Evolutionary conservation across 2,797 vertebrate species (phyloP), one percentile per base, ranked within the genome.

Genomic region (Myioborus miniatus): DNA sequence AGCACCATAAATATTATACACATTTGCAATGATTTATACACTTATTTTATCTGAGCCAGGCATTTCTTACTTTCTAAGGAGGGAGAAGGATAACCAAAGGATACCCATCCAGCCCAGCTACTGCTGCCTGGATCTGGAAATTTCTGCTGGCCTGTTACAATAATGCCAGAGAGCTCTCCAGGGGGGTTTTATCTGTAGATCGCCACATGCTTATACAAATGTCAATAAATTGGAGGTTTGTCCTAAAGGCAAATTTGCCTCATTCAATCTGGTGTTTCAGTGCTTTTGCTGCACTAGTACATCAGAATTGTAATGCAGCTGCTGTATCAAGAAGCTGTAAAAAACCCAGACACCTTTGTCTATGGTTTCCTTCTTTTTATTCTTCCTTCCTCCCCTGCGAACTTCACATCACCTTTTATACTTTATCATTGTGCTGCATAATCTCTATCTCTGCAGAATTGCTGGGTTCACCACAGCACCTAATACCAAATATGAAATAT

Each of bases 401-500:
- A 77, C 93, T 87, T 83, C 70, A 39, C 63, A 30, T 93, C 90
- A 94, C 94, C 90, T 95, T 93, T 89, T 21, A 24, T 41, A 34
- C 68, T 94, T 95, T 20, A 84, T 91, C 86, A 76, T 18, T 20
- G 58, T 70, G 92, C 94, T 91, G 76, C 84, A 84, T 72, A 80
- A 94, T 80, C 76, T 68, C 75, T 67, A 2, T 76, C 86, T 92
- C 91, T 78, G 69, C 74, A 94, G 74, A 93, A 79, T 2, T 53
- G 65, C 93, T 62, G 63, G 71, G 91, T 64, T 96, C 92, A 68
- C 90, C 43, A 30, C 88, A 90, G 74, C 0, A 0, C 68, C 93
- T 92, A 93, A 94, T 43, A 76, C 62, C 50, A 88, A 90, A 63
- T 21, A 74, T 88, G 79, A 96, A 95, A 87, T 87, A 96, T 20